These are phyloP conservation scores for Enteromius viviparus DNA, from an alignment of 2,797 vertebrate genomes.

Conservation along the genomic window DNA sequence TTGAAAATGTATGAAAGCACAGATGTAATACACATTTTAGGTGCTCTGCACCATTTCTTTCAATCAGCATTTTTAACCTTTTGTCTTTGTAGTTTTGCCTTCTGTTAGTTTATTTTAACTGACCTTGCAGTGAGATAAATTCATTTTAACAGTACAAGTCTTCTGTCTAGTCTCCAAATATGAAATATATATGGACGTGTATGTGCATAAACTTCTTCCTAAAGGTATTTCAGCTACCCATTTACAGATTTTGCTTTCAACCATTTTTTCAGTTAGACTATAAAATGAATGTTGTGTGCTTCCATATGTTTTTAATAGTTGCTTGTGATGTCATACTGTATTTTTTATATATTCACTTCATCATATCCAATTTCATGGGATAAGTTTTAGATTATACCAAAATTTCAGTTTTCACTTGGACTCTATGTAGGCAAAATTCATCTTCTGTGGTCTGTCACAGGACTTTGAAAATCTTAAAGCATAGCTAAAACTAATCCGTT, in stretches of 20 bases:
- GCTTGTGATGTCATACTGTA: constrained; percentile 1
- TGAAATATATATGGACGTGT: not conserved
- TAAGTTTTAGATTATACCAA: not conserved
- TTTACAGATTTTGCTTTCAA: not conserved
- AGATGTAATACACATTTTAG: not conserved
- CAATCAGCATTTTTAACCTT: not conserved
- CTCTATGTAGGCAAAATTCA: not conserved
- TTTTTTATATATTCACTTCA: not conserved
- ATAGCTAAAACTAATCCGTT: constrained; percentile 16
- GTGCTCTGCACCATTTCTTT: not conserved
- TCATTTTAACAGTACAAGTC: not conserved
- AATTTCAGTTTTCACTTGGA: not conserved
- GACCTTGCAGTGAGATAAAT: not conserved
- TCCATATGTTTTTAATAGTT: constrained; percentile 27
- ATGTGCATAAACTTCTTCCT: not conserved
- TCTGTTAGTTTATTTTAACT: not conserved
- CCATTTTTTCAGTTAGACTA: not conserved
- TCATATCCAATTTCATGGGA: not conserved
- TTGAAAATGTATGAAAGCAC: not conserved
- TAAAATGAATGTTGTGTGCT: not conserved
- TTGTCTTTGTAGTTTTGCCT: too few relatives aligned
- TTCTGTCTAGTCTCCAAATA: not conserved
- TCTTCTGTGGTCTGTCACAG: constrained; percentile 17
- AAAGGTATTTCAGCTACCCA: not conserved
- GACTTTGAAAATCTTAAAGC: constrained; percentile 1